Percentiles rank a stretch among this genome's conserved stretches.
These are phyloP conservation scores for Orchestia grillus DNA, from an alignment of 1,140 invertebrate species.

Conservation along the genomic window DNA sequence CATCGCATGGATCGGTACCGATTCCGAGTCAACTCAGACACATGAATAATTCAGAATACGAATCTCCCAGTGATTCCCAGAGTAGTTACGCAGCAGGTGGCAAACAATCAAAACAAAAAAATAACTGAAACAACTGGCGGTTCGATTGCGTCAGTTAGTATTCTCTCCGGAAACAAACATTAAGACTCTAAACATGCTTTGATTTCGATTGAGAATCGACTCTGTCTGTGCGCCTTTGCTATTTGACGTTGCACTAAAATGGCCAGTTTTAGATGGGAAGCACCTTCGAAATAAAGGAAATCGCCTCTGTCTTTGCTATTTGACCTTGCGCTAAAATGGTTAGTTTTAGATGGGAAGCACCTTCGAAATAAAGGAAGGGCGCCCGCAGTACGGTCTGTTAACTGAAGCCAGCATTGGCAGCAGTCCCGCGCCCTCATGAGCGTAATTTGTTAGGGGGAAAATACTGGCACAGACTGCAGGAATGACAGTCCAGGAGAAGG, in stretches of 20 bases:
- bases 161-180: neutral
- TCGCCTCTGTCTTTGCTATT: neutral
- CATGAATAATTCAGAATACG: too few species aligned
- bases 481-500: neutral
- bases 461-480: neutral
- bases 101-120: neutral
- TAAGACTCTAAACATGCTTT: neutral
- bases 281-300: neutral
- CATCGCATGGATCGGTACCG: too few species aligned
- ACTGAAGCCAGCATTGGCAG: conserved; percentile 5
- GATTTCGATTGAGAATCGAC: neutral
- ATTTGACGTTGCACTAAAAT: neutral
- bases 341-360: neutral
- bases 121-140: neutral
- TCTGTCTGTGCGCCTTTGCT: neutral
- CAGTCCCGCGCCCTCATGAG: neutral
- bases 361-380: neutral
- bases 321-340: neutral
- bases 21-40: too few species aligned
- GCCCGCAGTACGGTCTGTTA: neutral
- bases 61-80: too few species aligned
- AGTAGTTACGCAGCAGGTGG: too few species aligned
- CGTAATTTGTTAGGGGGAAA: conserved; percentile 1
- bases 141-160: neutral
- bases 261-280: neutral